These are phyloP conservation scores for Diarsia mendica DNA, from an alignment of 2,888 invertebrate species.

Conservation along the genomic window DNA sequence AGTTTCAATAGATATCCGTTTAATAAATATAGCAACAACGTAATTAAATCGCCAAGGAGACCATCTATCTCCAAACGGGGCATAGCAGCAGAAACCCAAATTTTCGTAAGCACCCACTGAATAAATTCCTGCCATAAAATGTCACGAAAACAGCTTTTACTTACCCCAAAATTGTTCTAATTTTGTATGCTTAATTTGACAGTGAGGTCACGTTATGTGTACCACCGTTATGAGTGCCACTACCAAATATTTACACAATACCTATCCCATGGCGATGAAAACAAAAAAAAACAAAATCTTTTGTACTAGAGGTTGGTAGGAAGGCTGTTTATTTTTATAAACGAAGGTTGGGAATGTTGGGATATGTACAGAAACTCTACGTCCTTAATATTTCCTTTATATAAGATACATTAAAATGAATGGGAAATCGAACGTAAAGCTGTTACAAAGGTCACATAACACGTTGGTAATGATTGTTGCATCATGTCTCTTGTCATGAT, in stretches of 20 bases:
- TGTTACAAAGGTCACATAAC: slow-evolving; percentile 49
- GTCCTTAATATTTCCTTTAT: slow-evolving; percentile 4
- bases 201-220: slow-evolving; percentile 60
- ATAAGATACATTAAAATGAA: slow-evolving; percentile 22
- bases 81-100: slow-evolving; percentile 28
- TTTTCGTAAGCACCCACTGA: slow-evolving; percentile 42
- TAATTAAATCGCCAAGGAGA: slow-evolving; percentile 30
- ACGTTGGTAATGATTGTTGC: slow-evolving; percentile 33
- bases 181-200: slow-evolving; percentile 63
- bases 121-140: slow-evolving; percentile 56
- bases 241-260: slow-evolving; percentile 58
- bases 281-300: slow-evolving; percentile 32
- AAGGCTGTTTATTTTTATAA: slow-evolving; percentile 13
- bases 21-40: slow-evolving; percentile 28
- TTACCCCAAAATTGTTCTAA: slow-evolving; percentile 55
- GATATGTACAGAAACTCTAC: slow-evolving; percentile 6
- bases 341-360: slow-evolving; percentile 23
- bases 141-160: slow-evolving; percentile 60
- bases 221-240: too few relatives aligned
- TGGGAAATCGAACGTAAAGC: slow-evolving; percentile 36
- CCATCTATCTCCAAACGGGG: slow-evolving; percentile 32
- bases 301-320: not conserved
- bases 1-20: slow-evolving; percentile 29
- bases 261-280: slow-evolving; percentile 36
- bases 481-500: slow-evolving; percentile 32